These are phyloP conservation scores for Ctenoplectra terminalis DNA, from an alignment of 1,140 invertebrate genomes.

Conservation along the genomic window DNA sequence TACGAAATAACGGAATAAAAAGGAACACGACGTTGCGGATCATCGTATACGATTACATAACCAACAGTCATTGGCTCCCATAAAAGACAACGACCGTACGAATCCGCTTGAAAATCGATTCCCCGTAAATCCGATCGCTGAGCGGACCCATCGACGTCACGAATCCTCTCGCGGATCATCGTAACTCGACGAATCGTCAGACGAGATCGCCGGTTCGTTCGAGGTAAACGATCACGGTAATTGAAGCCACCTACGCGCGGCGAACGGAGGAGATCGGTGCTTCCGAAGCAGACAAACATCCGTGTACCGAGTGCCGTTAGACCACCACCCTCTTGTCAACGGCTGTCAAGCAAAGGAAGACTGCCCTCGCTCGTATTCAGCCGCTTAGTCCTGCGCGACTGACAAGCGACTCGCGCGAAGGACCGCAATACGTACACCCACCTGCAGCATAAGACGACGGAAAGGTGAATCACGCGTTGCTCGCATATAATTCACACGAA, in stretches of 20 bases:
- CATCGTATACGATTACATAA: constrained; percentile 30
- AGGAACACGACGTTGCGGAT: not conserved
- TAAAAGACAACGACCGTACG: constrained; percentile 46
- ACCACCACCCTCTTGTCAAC: constrained; percentile 65
- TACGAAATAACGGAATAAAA: constrained; percentile 12
- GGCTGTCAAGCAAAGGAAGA: constrained; percentile 52
- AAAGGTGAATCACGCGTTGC: constrained; percentile 55
- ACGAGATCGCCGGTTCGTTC: constrained; percentile 35
- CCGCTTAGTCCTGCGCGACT: constrained; percentile 29
- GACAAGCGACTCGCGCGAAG: constrained; percentile 41
- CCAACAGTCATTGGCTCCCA: constrained; percentile 10
- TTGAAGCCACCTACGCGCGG: constrained; percentile 60
- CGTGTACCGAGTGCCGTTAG: constrained; percentile 64
- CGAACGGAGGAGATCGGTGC: constrained; percentile 24
- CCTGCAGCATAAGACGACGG: constrained; percentile 46
- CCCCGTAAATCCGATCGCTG: constrained; percentile 1
- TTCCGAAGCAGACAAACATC: constrained; percentile 59
- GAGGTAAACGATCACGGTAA: constrained; percentile 47
- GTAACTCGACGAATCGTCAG: constrained; percentile 41
- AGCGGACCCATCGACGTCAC: not conserved
- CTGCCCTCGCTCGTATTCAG: constrained; percentile 17
- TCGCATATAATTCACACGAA: constrained; percentile 59
- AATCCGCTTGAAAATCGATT: constrained; percentile 21
- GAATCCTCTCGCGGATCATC: constrained; percentile 20
- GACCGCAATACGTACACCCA: constrained; percentile 58